A percentile compares a stretch with the other conserved stretches of the same genome.
Evolutionary conservation across 2,797 vertebrate genomes (phyloP).

Genomic region (Syngnathus rostellatus): DNA sequence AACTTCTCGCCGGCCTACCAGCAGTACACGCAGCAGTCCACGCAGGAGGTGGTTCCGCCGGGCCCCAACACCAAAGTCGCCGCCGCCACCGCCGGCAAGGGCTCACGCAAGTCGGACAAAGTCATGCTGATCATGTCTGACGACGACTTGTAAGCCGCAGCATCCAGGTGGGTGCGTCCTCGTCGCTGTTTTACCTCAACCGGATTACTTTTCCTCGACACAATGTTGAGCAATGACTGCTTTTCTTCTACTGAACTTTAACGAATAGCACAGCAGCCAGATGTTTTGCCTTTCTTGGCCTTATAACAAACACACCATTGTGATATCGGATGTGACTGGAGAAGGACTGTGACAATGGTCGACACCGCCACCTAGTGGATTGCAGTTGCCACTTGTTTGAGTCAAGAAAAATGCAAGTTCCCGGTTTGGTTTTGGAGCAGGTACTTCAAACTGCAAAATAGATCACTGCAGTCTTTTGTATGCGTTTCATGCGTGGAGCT

Average conservation of each 20-base stretch:
- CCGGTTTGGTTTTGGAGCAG: conserved; percentile 50
- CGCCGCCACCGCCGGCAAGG: conserved; percentile 44
- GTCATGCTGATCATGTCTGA: conserved; percentile 84
- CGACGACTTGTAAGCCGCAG: conserved; percentile 76
- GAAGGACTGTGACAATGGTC: conserved; percentile 22
- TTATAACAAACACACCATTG: conserved; percentile 3
- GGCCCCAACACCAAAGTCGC: conserved; percentile 59
- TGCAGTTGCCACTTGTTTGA: conserved; percentile 37
- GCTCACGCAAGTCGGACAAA: conserved; percentile 79
- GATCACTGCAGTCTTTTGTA: conserved; percentile 40
- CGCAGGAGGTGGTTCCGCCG: conserved; percentile 75
- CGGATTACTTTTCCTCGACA: conserved; percentile 28
- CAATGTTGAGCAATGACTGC: conserved; percentile 40
- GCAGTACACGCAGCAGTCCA: conserved; percentile 89
- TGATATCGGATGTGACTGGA: conserved; percentile 24
- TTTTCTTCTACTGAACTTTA: conserved; percentile 7
- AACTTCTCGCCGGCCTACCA: conserved; percentile 91
- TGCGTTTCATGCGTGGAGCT: conserved; percentile 27
- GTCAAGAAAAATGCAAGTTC: conserved; percentile 38
- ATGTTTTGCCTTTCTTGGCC: background rate
- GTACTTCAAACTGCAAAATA: conserved; percentile 53
- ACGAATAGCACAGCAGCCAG: conserved; percentile 12
- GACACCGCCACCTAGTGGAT: conserved; percentile 48
- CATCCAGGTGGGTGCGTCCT: conserved; percentile 27
- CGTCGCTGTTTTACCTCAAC: conserved; percentile 1